These are phyloP conservation scores for Entomobrya proxima DNA, from an alignment of 2,888 invertebrate genomes.

Conservation along the genomic window DNA sequence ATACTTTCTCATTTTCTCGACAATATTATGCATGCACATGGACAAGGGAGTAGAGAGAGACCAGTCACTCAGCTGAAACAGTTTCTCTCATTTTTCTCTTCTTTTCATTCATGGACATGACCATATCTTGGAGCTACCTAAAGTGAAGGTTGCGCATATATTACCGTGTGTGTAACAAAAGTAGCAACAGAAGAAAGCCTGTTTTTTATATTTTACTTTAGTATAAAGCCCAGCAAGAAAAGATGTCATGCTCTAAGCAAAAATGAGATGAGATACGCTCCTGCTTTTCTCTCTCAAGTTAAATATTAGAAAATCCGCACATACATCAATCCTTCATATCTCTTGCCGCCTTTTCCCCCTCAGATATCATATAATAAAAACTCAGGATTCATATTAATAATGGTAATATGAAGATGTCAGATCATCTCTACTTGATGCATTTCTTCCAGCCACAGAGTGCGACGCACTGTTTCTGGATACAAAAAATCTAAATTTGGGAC, in stretches of 20 bases:
- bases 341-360: conserved; percentile 3
- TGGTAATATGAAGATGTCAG: conserved; percentile 56
- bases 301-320: conserved; percentile 59
- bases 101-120: neutral
- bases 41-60: neutral
- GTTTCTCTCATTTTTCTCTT: conserved; percentile 18
- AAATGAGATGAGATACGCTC: neutral
- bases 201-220: neutral
- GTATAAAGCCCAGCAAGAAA: neutral
- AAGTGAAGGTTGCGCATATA: neutral
- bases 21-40: conserved; percentile 61
- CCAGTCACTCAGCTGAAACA: conserved; percentile 27
- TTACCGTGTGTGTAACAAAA: neutral
- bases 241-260: neutral
- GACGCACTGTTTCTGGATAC: conserved; percentile 11
- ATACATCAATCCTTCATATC: conserved; percentile 60
- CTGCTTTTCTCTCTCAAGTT: conserved; percentile 15
- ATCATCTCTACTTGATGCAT: conserved; percentile 45
- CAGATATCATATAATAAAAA: neutral
- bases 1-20: conserved; percentile 42
- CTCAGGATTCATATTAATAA: conserved; percentile 17
- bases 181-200: neutral
- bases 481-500: too few relatives aligned
- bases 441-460: neutral
- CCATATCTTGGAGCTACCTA: neutral